Evolutionary conservation across 2,888 invertebrate species (phyloP), one percentile per base, ranked within the genome.

Genomic region (Strigamia maritima): DNA sequence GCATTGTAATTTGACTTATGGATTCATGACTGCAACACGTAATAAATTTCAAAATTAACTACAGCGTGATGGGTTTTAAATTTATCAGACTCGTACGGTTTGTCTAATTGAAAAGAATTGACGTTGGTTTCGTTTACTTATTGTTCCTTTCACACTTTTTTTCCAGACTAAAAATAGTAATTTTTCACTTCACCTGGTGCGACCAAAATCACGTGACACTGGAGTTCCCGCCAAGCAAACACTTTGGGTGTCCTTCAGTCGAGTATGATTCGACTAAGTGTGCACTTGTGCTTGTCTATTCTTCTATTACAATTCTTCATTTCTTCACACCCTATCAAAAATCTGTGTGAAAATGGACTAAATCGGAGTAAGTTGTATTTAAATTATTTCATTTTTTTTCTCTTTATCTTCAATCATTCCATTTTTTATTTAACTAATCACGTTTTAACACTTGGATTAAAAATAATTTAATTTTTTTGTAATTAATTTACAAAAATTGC

Each of bases 231-330:
- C 60, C 60, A 60, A 60, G 60, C 60, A 60, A 60, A 60, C 60
- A 60, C 60, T 60, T 60, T 60, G 60, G 60, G 60, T 60, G 60
- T 60, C 60, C 60, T 60, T 60, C 60, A 60, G 60, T 60, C 60
- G 60, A 60, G 60, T 60, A 60, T 60, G 60, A 60, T 60, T 60
- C 60, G 60, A 24, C 60, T 60, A 22, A 60, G 60, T 60, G 60
- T 60, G 60, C 60, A 60, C 22, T 60, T 60, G 22, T 44, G 44
- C 44, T 44, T 60, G 19, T 60, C 7, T 60, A 24, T 60, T 22
- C 60, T 60, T 24, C 60, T 49, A 35, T 49, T 60, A 22, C 60
- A 60, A 22, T 22, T 60, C 60, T 60, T 24, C 60, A 14, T 22
- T 22, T 60, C 22, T 60, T 60, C 60, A 22, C 22, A 19, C 7